phyloP scores from a whole-genome alignment of 1,140 invertebrate species.

The Cherax quadricarinatus region DNA sequence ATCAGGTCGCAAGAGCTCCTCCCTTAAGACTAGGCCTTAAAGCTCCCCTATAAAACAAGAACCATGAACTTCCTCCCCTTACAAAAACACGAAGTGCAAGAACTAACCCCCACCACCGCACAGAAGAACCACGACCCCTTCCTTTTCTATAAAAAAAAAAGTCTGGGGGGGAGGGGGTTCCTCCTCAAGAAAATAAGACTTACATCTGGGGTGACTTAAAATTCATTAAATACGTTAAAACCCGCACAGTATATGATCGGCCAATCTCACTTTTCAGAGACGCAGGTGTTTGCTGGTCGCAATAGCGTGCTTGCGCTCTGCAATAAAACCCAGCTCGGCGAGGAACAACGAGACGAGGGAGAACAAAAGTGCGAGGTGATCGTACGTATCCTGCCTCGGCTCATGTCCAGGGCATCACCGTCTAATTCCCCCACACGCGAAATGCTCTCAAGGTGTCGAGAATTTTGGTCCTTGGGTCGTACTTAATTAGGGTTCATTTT shows the following conservation, averaged over 20 bases:
- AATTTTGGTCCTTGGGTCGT: conserved; percentile 70
- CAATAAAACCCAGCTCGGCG: conserved; percentile 54
- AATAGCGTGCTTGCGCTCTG: conserved; percentile 53
- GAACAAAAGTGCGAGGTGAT: conserved; percentile 66
- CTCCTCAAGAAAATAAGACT: conserved; percentile 45
- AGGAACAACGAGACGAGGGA: conserved; percentile 55
- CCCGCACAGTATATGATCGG: conserved; percentile 59
- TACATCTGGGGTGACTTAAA: conserved; percentile 66
- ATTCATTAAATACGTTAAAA: conserved; percentile 64
- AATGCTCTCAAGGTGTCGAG: conserved; percentile 66
- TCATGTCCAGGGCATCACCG: conserved; percentile 61
- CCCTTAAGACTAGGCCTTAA: too few species aligned
- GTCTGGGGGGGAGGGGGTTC: background rate
- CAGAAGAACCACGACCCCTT: too few species aligned
- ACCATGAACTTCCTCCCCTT: background rate
- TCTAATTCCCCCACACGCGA: conserved; percentile 62
- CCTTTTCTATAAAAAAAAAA: too few species aligned
- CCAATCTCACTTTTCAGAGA: conserved; percentile 58
- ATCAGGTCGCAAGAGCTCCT: too few species aligned
- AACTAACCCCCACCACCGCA: too few species aligned
- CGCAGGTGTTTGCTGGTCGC: conserved; percentile 60
- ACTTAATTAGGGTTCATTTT: conserved; percentile 69
- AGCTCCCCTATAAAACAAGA: too few species aligned
- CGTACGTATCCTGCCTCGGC: conserved; percentile 62
- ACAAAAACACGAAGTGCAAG: background rate